A percentile compares a stretch with the other conserved stretches of the same genome.
These are phyloP conservation scores for Entosphenus tridentatus DNA, from an alignment of 2,113 vertebrate genomes.

Conservation along the genomic window DNA sequence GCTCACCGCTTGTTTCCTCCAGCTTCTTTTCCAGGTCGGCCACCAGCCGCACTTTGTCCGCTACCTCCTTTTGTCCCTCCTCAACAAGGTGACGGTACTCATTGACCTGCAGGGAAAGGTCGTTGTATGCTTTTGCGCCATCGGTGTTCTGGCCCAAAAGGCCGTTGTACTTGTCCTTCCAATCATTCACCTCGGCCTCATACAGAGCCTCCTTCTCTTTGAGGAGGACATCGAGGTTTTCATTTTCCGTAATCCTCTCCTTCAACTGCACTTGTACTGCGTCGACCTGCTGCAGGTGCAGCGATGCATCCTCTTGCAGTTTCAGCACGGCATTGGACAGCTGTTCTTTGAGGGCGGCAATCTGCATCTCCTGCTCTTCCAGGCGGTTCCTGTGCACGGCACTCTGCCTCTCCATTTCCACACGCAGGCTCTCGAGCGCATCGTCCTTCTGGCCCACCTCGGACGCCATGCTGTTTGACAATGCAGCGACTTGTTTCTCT, in stretches of 20 bases:
- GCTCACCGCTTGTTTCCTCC: too few relatives aligned
- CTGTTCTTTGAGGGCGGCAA: constrained; percentile 1
- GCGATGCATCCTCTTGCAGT: constrained; percentile 1
- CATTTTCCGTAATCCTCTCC: background rate
- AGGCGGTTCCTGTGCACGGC: background rate
- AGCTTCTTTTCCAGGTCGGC: too few relatives aligned
- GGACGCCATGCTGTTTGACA: constrained; percentile 4
- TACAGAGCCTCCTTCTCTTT: constrained; percentile 14
- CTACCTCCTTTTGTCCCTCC: too few relatives aligned
- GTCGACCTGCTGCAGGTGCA: background rate
- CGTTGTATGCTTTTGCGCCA: too few relatives aligned
- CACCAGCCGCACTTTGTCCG: too few relatives aligned
- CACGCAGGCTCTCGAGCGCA: background rate
- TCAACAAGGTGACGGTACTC: too few relatives aligned
- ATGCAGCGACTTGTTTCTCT: constrained; percentile 1
- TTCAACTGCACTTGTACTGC: background rate
- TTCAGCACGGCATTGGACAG: background rate
- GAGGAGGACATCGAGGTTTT: background rate
- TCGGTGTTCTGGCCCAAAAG: too few relatives aligned
- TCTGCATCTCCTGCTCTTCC: constrained; percentile 3
- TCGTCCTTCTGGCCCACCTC: background rate
- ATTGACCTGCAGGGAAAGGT: too few relatives aligned
- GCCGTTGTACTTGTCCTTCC: constrained; percentile 12
- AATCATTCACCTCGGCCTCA: constrained; percentile 15
- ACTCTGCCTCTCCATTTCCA: background rate